Percentiles rank a stretch among this genome's conserved stretches.
Conservation (phyloP, 92 coral and sea anemone genomes). For the Zoanthus sociatus region DNA sequence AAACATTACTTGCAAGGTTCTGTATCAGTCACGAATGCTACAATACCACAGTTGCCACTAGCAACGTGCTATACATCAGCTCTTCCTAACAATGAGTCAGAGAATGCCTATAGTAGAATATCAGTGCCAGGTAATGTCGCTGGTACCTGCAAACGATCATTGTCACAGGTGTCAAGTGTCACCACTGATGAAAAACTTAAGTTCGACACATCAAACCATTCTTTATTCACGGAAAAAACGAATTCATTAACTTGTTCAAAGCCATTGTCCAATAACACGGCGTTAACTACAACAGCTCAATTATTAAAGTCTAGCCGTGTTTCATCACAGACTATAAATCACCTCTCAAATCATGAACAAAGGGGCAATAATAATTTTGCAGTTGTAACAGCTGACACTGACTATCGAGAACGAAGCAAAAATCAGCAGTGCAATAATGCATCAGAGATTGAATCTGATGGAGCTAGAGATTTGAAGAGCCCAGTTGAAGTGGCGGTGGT, state of each 20-base stretch:
- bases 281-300: background rate
- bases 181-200: background rate
- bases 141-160: background rate
- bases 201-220: background rate
- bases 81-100: background rate
- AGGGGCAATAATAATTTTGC: background rate
- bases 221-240: background rate
- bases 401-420: background rate
- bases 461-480: conserved; percentile 1
- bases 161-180: background rate
- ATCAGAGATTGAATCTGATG: conserved; percentile 4
- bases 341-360: background rate
- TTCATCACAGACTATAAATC: background rate
- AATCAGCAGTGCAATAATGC: background rate
- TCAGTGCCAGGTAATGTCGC: background rate
- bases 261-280: background rate
- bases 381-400: background rate
- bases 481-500: conserved; percentile 17
- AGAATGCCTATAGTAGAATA: background rate
- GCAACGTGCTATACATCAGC: background rate
- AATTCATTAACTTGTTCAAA: background rate
- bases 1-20: background rate
- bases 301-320: background rate
- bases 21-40: background rate
- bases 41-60: background rate